Evolutionary conservation across 2,113 vertebrate genomes (phyloP), one percentile per base, ranked within the genome.

Genomic region (Actenoides hombroni): DNA sequence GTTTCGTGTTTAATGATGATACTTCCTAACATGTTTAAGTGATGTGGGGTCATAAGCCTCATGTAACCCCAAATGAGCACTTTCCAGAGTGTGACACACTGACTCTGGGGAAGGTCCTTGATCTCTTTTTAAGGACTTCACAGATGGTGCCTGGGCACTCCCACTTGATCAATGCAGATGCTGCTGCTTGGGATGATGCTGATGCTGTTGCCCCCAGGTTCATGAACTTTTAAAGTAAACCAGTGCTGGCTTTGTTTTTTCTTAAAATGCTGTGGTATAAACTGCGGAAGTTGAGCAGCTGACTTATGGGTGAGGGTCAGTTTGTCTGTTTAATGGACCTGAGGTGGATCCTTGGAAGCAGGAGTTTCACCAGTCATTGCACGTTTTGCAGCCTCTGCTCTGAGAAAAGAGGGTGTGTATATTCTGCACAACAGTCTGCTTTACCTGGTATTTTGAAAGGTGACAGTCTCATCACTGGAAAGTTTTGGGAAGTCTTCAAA

Each of bases 221-320:
- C 94, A 59, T 42, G 95, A 96, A 95, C 95, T 94, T 88, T 8
- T 74, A 63, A 92, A 90, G 49, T 95, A 96, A 95, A 94, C 71
- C 73, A 92, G 17, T 17, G 9, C 89, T 74, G 75, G 8, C 31
- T 95, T 91, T 92, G 63, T 65, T 87, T 92, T 77, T 83, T 68
- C 44, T 94, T 92, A 46, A 94, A 97, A 93, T 54, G 37, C 42
- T 46, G 0, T 77, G 64, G 17, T 92, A 88, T 96, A 88, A 93
- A 94, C 86, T 71, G 51, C 61, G 61, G 64, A 83, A 75, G 16
- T 71, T 94, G 65, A 95, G 76, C 69, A 39, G 77, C 91, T 48
- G 77, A 94, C 90, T 90, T 94, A 92, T 5, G 28, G 37, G 46
- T 0, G 0, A 82, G 56, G 31, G 78, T 88, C 83, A 83, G 33